A percentile compares a stretch with the other conserved stretches of the same genome.
phyloP scores from a whole-genome alignment of 2,888 invertebrate species.

The Phragmatobia fuliginosa region DNA sequence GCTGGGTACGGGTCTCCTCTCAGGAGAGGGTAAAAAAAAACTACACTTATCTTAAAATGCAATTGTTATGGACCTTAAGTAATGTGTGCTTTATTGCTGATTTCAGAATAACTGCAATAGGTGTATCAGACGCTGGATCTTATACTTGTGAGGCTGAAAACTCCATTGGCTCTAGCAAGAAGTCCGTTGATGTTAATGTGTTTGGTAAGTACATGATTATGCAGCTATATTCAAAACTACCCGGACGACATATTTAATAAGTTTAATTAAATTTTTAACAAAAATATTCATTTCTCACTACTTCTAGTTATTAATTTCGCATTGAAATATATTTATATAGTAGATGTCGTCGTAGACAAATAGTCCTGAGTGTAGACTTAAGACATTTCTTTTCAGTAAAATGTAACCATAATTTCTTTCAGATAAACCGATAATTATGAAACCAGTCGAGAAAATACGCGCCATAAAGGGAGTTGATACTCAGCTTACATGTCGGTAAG shows the following conservation, averaged over 20 bases:
- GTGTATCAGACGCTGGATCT: conserved; percentile 39
- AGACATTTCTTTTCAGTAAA: neutral
- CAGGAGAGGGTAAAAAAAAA: too few species aligned
- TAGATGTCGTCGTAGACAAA: neutral
- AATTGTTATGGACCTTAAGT: neutral
- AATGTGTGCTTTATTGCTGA: neutral
- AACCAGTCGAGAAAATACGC: neutral
- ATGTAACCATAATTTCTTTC: neutral
- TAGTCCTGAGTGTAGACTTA: neutral
- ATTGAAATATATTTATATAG: too few species aligned
- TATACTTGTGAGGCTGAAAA: conserved; percentile 62
- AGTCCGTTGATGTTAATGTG: too few species aligned
- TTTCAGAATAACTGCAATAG: conserved; percentile 8
- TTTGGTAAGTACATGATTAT: neutral
- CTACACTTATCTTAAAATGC: too few species aligned
- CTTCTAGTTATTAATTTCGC: too few species aligned
- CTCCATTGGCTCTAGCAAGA: conserved; percentile 41
- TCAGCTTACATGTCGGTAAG: neutral
- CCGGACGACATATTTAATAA: too few species aligned
- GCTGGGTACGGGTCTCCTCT: too few species aligned
- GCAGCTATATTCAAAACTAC: too few species aligned
- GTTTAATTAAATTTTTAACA: too few species aligned
- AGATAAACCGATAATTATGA: neutral
- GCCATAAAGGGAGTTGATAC: neutral
- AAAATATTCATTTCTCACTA: too few species aligned